phyloP scores from a whole-genome alignment of 2,888 invertebrate genomes.

The Melanostoma mellinum region DNA sequence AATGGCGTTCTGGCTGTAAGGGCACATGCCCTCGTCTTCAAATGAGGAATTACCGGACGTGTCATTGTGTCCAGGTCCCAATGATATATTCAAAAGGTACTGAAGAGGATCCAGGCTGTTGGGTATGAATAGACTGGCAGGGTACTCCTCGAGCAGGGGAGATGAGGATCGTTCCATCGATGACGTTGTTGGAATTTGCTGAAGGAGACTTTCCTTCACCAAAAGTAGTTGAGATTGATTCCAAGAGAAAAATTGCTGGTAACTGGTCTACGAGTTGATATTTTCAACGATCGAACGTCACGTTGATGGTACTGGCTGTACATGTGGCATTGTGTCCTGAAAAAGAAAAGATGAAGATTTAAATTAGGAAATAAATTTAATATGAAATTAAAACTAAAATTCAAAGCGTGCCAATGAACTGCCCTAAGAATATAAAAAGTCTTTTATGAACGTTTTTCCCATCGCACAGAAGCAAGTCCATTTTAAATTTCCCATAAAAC shows the following conservation, averaged over 20 bases:
- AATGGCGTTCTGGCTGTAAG: conserved; percentile 83
- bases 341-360: conserved; percentile 17
- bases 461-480: conserved; percentile 4
- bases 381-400: background rate
- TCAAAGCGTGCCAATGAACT: background rate
- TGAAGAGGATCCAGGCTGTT: conserved; percentile 29
- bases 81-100: conserved; percentile 35
- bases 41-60: conserved; percentile 28
- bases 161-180: conserved; percentile 41
- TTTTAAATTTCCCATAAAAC: no score
- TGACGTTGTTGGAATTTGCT: conserved; percentile 27
- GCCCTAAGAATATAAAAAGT: no score
- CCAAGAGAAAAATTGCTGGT: conserved; percentile 26
- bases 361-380: background rate
- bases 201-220: conserved; percentile 35
- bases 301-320: background rate
- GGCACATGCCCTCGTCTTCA: conserved; percentile 78
- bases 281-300: conserved; percentile 47
- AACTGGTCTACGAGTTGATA: conserved; percentile 5
- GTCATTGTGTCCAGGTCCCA: conserved; percentile 2
- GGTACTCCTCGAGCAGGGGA: conserved; percentile 43
- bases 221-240: conserved; percentile 43
- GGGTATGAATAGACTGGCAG: conserved; percentile 42
- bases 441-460: background rate
- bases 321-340: conserved; percentile 57